A percentile compares a stretch with the other conserved stretches of the same genome.
These are phyloP conservation scores for Antigone vipio DNA, from an alignment of 2,113 vertebrate species.

Conservation along the genomic window DNA sequence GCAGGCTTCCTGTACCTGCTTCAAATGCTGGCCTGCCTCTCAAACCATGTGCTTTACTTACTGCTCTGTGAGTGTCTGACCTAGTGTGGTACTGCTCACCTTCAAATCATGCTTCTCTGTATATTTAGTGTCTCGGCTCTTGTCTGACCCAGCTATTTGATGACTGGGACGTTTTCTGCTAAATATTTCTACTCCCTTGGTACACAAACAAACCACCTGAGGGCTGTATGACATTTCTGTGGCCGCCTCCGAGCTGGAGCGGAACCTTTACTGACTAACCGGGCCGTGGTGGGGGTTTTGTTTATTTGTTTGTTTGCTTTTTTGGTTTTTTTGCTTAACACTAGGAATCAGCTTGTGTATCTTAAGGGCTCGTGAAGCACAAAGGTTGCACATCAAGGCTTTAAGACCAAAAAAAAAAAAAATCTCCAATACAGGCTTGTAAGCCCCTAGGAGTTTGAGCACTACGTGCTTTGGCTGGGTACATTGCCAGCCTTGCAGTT, in stretches of 20 bases:
- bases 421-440: neutral
- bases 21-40: neutral
- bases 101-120: neutral
- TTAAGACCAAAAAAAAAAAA: too few relatives aligned
- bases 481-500: neutral
- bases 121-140: too few relatives aligned
- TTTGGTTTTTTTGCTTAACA: neutral
- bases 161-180: neutral
- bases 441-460: accelerated
- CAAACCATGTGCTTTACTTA: neutral
- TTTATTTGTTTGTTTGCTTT: too few relatives aligned
- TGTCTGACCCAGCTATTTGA: neutral
- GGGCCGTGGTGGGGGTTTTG: neutral
- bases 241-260: too few relatives aligned
- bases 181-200: too few relatives aligned
- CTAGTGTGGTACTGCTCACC: accelerated
- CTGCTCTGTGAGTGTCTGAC: too few relatives aligned
- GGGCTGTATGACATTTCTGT: accelerated
- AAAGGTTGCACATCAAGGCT: neutral
- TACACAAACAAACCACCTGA: neutral
- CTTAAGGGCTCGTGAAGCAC: neutral
- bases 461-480: accelerated
- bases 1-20: neutral
- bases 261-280: neutral
- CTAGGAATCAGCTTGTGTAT: neutral